phyloP scores from a whole-genome alignment of 2,797 vertebrate species.

The Paramormyrops hopkinsi region DNA sequence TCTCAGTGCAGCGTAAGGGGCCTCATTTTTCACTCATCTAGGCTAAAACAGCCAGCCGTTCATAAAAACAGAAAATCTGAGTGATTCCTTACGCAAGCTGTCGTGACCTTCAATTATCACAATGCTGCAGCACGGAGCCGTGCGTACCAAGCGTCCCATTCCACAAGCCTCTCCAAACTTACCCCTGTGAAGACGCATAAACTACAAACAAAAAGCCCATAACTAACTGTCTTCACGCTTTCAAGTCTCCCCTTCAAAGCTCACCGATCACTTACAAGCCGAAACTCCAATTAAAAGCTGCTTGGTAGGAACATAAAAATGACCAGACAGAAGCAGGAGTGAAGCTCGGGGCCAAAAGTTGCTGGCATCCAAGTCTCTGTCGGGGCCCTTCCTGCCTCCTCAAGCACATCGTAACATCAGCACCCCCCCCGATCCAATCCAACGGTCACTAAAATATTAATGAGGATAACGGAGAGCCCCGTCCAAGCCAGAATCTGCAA shows the following conservation, averaged over 20 bases:
- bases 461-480: constrained; percentile 76
- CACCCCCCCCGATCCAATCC: constrained; percentile 58
- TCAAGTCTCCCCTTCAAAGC: background rate
- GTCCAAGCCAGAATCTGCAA: constrained; percentile 59
- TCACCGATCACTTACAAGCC: background rate
- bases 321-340: background rate
- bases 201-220: background rate
- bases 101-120: background rate
- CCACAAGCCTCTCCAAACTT: background rate
- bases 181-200: background rate
- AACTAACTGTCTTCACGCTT: background rate
- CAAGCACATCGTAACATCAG: constrained; percentile 53
- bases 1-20: background rate
- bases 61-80: background rate
- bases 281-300: background rate
- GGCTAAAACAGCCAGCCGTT: background rate
- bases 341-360: background rate
- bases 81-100: background rate
- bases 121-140: background rate
- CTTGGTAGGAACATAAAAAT: background rate
- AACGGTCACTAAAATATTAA: constrained; percentile 75
- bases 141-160: background rate
- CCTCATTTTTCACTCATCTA: background rate
- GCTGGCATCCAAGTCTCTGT: background rate
- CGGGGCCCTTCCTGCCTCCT: constrained; percentile 43